A percentile compares a stretch with the other conserved stretches of the same genome.
phyloP scores from a whole-genome alignment of 2,113 vertebrate species.

The Oreocharis arfaki region DNA sequence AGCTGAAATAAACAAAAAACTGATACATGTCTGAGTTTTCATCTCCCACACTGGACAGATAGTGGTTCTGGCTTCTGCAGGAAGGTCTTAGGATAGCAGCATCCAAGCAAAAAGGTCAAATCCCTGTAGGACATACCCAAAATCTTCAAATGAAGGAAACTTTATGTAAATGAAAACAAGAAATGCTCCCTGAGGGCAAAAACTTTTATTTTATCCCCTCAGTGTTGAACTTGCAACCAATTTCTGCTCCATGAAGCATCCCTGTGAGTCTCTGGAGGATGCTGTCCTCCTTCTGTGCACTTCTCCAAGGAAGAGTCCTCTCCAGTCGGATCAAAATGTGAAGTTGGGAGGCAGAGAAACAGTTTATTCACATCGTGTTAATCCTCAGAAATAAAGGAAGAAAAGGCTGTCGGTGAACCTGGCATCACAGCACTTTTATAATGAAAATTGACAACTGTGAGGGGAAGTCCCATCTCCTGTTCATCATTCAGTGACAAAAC shows the following conservation, averaged over 20 bases:
- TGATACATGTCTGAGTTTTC: not conserved
- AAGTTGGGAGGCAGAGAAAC: not conserved
- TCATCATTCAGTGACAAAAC: rapidly evolving
- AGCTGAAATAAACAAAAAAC: not conserved
- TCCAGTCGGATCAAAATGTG: rapidly evolving
- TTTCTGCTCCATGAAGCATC: not conserved
- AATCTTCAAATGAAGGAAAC: not conserved
- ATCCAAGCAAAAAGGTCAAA: not conserved
- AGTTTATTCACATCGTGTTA: not conserved
- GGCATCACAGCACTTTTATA: not conserved
- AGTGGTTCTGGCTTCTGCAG: not conserved
- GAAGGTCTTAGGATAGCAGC: not conserved
- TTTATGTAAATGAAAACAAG: not conserved
- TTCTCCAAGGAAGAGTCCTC: not conserved
- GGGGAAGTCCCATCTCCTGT: not conserved
- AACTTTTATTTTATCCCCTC: not conserved
- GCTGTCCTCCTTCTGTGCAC: not conserved
- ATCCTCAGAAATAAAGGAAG: not conserved
- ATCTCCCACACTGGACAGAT: not conserved
- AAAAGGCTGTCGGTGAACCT: not conserved
- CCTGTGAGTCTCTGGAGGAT: not conserved
- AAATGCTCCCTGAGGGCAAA: not conserved
- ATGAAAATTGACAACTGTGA: rapidly evolving
- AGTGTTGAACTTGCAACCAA: not conserved
- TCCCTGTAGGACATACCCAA: not conserved